Evolutionary conservation across 2,113 vertebrate species (phyloP), one percentile per base, ranked within the genome.

Genomic region (Cololabis saira): DNA sequence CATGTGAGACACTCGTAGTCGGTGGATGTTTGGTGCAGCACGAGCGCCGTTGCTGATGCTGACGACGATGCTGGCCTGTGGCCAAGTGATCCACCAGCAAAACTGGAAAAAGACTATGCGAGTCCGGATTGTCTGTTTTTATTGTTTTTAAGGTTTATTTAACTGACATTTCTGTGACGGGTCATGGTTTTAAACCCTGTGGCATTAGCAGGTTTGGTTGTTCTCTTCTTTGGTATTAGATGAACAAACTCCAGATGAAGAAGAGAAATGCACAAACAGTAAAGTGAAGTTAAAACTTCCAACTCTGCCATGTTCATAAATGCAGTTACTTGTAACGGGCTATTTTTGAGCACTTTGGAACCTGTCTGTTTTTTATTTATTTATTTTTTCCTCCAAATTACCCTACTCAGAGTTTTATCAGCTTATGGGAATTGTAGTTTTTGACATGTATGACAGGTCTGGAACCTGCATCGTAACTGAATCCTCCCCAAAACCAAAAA

Each of bases 21-120:
- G 5, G 67, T 43, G 72, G 47, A 21, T 12, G 12, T 40, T 5
- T 63, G 67, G 24, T 27, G 24, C 24, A 27, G 24, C 3, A 5
- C 24, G 3, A 27, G 24, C 5, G 5, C 24, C 24, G 24, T 5
- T 19, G 52, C 18, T 64, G 63, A 60, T 61, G 65, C 47, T 41
- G 58, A 40, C 33, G 10, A 11, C 10, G 33, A 37, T 7, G 33
- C 1, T 37, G 33, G n/a, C 33, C 60, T 21, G 27, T 9, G 49
- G 30, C 21, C 47, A 76, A 74, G 43, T 27, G 43, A 7, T 24
- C 64, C 10, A 22, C 56, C 6, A 27, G 24, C 12, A 47, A 58
- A 85, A 81, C 72, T 82, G 80, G 77, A 79, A 70, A 57, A 63
- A 43, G 47, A 64, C 33, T 30, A 30, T 30, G 3, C 68, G n/a